A percentile compares a stretch with the other conserved stretches of the same genome.
These are phyloP conservation scores for Benthochromis sp. DNA, from an alignment of 2,113 vertebrate genomes.

Conservation along the genomic window DNA sequence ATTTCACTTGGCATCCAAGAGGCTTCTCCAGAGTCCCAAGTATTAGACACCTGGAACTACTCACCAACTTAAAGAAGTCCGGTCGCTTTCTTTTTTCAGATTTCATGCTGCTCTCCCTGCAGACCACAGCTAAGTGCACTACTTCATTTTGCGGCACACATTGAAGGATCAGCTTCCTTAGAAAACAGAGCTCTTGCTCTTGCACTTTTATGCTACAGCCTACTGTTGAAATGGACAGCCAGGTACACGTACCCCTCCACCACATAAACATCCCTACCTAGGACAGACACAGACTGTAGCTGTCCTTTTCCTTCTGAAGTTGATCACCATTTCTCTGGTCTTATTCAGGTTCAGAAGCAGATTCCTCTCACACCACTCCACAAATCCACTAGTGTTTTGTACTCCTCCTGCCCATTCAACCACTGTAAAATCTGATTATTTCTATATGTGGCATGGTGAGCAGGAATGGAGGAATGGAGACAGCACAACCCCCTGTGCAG, in stretches of 20 bases:
- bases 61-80: not conserved
- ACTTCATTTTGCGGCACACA: not conserved
- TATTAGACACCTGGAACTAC: too few species aligned
- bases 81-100: not conserved
- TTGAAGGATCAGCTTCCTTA: not conserved
- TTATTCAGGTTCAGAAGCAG: not conserved
- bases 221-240: not conserved
- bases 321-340: not conserved
- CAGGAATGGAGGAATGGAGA: not conserved
- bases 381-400: not conserved
- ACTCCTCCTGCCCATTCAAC: not conserved
- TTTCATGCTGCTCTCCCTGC: not conserved
- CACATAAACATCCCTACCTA: not conserved
- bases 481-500: not conserved
- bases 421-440: not conserved
- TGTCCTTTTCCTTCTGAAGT: not conserved
- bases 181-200: not conserved
- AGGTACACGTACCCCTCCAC: not conserved
- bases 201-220: not conserved
- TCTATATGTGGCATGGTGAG: not conserved
- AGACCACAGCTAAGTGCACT: not conserved
- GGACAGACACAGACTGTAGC: not conserved
- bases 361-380: not conserved
- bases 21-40: not conserved
- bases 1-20: not conserved